Conservation (phyloP, 2,797 vertebrate species). For the Sylvilagus floridanus region DNA sequence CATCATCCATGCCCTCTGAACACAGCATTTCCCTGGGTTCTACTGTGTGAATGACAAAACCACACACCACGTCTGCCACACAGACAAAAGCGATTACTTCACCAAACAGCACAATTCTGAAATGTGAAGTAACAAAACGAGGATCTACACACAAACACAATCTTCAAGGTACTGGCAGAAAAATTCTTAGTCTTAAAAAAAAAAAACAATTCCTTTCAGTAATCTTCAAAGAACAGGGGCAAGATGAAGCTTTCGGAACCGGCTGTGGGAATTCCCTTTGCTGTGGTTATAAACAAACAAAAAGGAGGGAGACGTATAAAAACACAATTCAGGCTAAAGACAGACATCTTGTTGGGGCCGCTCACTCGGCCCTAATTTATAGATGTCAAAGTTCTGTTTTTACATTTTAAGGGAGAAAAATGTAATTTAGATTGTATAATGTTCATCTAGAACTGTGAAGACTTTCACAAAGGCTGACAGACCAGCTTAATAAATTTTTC, state of each 20-base stretch:
- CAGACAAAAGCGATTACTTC: conserved; percentile 52
- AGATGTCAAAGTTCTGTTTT: neutral
- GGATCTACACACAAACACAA: conserved; percentile 65
- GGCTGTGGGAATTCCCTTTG: neutral
- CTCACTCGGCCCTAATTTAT: neutral
- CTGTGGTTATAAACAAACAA: neutral
- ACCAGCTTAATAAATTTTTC: neutral
- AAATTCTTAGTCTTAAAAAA: conserved; percentile 60
- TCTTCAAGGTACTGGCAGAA: conserved; percentile 61
- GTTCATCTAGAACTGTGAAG: neutral
- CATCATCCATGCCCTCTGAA: conserved; percentile 76
- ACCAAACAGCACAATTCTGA: neutral
- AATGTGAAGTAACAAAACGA: conserved; percentile 72
- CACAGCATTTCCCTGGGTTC: conserved; percentile 87
- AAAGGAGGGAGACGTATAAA: neutral
- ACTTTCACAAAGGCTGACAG: neutral
- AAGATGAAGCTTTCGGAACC: neutral
- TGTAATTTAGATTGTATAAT: neutral
- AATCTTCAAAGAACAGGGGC: neutral
- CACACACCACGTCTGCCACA: conserved; percentile 82
- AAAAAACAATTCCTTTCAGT: conserved; percentile 50
- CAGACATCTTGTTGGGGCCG: neutral
- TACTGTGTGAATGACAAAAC: conserved; percentile 89
- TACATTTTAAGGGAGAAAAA: neutral
- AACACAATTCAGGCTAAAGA: neutral